Percentiles rank a stretch among this genome's conserved stretches.
Evolutionary conservation across 2,888 invertebrate genomes (phyloP).

Genomic region (Pegoplata infirma): DNA sequence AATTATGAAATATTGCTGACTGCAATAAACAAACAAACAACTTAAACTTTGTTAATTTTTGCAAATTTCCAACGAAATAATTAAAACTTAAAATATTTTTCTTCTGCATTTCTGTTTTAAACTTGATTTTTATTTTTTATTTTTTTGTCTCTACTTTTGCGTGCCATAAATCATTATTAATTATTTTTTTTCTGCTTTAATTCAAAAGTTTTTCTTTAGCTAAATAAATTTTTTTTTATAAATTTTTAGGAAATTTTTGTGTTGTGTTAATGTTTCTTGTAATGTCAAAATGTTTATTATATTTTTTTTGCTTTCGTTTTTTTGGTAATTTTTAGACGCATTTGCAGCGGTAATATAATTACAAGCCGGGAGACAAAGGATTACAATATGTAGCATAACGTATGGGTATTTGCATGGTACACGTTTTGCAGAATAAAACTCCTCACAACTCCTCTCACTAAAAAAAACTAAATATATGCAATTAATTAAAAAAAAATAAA

Average conservation of each 20-base stretch:
- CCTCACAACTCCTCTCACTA: too few species aligned
- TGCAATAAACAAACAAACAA: slow-evolving; percentile 1
- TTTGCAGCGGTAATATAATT: not conserved
- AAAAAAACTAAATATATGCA: too few species aligned
- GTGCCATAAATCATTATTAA: slow-evolving; percentile 29
- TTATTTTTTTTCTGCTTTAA: slow-evolving; percentile 3
- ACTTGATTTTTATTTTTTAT: not conserved
- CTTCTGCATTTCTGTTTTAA: not conserved
- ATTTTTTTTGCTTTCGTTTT: not conserved
- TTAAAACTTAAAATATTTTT: not conserved
- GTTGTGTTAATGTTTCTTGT: slow-evolving; percentile 24
- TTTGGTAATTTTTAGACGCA: slow-evolving; percentile 4
- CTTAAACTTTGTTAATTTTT: not conserved
- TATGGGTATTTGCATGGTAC: not conserved
- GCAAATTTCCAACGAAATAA: not conserved
- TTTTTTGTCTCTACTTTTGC: not conserved
- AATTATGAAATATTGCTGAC: not conserved
- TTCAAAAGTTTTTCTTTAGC: slow-evolving; percentile 7
- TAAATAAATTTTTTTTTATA: not conserved
- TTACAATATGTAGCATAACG: not conserved
- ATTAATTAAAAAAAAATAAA: too few species aligned
- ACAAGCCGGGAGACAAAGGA: slow-evolving; percentile 4
- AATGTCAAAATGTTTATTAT: slow-evolving; percentile 22
- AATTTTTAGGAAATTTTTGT: not conserved
- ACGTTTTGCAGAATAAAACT: too few species aligned